Conservation (phyloP, 1,140 invertebrate species). For the Halictus rubicundus region DNA sequence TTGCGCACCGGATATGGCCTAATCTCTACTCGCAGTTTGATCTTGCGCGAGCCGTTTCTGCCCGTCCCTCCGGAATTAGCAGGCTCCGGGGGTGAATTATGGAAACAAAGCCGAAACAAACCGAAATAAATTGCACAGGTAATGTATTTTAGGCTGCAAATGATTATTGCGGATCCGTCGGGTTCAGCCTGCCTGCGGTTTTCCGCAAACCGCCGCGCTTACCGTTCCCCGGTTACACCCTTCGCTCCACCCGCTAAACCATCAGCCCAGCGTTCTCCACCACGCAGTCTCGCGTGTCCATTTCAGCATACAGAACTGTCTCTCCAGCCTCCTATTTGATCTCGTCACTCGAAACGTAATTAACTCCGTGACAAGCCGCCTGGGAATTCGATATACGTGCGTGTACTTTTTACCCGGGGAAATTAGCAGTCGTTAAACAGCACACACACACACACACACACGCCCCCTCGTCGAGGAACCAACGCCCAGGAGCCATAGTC, state of each 20-base stretch:
- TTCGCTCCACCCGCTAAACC: constrained; percentile 38
- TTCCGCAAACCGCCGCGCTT: constrained; percentile 74
- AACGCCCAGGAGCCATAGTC: background rate
- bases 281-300: constrained; percentile 52
- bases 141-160: constrained; percentile 77
- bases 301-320: constrained; percentile 61
- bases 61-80: constrained; percentile 18
- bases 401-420: constrained; percentile 24
- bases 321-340: constrained; percentile 68
- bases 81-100: constrained; percentile 71
- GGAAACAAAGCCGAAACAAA: constrained; percentile 75
- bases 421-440: constrained; percentile 15
- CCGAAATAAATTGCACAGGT: constrained; percentile 76
- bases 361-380: constrained; percentile 68
- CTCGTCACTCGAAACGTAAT: constrained; percentile 71
- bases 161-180: constrained; percentile 78
- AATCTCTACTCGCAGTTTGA: too few relatives aligned
- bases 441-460: too few relatives aligned
- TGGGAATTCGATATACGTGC: constrained; percentile 51
- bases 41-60: too few relatives aligned
- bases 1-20: too few relatives aligned
- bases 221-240: constrained; percentile 63
- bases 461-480: background rate
- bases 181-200: constrained; percentile 74
- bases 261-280: constrained; percentile 28